Percentiles rank a stretch among this genome's conserved stretches.
Evolutionary conservation across 1,140 invertebrate species (phyloP).

Genomic region (Antheraea pernyi): DNA sequence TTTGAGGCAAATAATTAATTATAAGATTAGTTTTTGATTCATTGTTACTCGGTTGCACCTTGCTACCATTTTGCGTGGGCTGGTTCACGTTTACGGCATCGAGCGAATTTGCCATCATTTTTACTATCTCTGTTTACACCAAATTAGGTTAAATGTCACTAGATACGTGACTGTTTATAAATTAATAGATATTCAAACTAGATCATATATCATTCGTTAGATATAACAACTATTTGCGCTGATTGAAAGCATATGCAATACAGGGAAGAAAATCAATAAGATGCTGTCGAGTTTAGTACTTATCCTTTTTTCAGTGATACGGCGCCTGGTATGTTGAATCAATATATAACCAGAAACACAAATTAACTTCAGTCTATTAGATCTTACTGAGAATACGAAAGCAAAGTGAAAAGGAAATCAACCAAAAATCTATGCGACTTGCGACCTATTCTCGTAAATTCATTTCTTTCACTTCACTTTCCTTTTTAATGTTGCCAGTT

Average conservation of each 20-base stretch:
- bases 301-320: slow-evolving; percentile 63
- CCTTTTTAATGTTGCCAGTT: slow-evolving; percentile 71
- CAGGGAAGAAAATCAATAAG: slow-evolving; percentile 79
- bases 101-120: slow-evolving; percentile 78
- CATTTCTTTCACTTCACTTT: slow-evolving; percentile 78
- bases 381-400: slow-evolving; percentile 72
- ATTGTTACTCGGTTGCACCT: slow-evolving; percentile 80
- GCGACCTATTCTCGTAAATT: slow-evolving; percentile 78
- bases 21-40: slow-evolving; percentile 90
- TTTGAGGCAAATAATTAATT: slow-evolving; percentile 95
- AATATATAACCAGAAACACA: slow-evolving; percentile 68
- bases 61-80: slow-evolving; percentile 81
- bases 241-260: slow-evolving; percentile 76
- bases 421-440: slow-evolving; percentile 78
- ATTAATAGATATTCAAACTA: slow-evolving; percentile 47
- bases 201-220: slow-evolving; percentile 54
- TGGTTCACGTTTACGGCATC: slow-evolving; percentile 77
- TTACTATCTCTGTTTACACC: slow-evolving; percentile 53
- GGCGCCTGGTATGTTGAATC: slow-evolving; percentile 59
- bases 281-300: slow-evolving; percentile 75
- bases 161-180: slow-evolving; percentile 35
- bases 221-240: slow-evolving; percentile 64
- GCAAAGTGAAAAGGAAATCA: slow-evolving; percentile 78
- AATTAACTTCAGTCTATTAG: slow-evolving; percentile 73
- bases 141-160: slow-evolving; percentile 55